Evolutionary conservation across 2,797 vertebrate species (phyloP), one percentile per base, ranked within the genome.

Genomic region (Acanthornis magna): DNA sequence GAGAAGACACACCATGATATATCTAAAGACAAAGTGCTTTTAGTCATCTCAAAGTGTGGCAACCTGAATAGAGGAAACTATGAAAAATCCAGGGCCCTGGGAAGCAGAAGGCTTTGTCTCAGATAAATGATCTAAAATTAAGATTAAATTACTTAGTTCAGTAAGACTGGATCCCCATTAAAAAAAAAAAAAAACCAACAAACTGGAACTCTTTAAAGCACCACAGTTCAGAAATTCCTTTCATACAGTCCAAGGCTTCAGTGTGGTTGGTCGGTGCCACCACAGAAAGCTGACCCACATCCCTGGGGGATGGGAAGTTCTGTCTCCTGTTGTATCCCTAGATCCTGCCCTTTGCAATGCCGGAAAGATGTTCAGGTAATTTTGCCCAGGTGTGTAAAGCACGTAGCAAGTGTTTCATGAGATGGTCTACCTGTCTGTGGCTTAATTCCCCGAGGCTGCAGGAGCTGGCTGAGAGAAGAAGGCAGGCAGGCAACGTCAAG

Each of bases 141-240:
- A 34, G 20, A 50, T 36, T 73, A 58, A 82, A 54, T 47, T 57
- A 65, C 3, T 51, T 78, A 9, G 7, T 62, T 51, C 25, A 47
- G 5, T 26, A 32, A n/a, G 7, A 11, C 16, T 25, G 8, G 4
- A 11, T n/a, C 5, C 6, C 11, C 25, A 30, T 22, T 1, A 7
- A 34, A 48, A 27, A 16, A 16, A 20, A 23, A 57, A 25, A n/a
- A n/a, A n/a, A n/a, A n/a, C n/a, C n/a, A n/a, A 7, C 22, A 25
- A 48, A 48, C 40, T 40, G 23, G 12, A 80, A 53, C 3, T 60
- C 23, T 57, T 71, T 47, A 63, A 89, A 67, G 10, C 20, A 55
- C 12, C 0, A 0, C 5, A 40, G 6, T 15, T 57, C 27, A 76
- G 22, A 68, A 14, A 3, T n/a, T 78, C 20, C 27, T 32, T 67